Conservation (phyloP, 53 echinoderm and acorn worm genomes). For the Paracentrotus lividus region DNA sequence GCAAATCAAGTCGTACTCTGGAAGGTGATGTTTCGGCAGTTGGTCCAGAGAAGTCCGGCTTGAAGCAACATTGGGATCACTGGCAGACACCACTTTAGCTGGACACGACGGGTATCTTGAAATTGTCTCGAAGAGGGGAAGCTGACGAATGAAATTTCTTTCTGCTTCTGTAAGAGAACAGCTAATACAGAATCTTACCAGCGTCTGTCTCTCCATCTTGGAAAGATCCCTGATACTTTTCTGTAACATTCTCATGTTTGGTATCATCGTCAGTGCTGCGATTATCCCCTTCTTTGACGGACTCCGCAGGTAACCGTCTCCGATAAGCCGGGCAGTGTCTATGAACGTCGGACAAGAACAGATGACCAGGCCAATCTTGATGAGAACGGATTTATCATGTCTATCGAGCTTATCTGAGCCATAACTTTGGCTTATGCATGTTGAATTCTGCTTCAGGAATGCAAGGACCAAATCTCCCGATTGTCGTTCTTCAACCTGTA, state of each 20-base stretch:
- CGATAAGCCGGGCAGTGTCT: neutral
- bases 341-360: conserved; percentile 47
- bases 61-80: neutral
- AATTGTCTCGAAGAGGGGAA: conserved; percentile 40
- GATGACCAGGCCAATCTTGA: conserved; percentile 27
- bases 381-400: neutral
- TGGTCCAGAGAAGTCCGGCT: neutral
- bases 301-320: conserved; percentile 18
- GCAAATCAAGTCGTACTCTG: neutral
- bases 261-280: neutral
- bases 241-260: neutral
- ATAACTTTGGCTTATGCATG: neutral
- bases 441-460: neutral
- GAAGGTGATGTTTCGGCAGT: conserved; percentile 2
- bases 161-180: conserved; percentile 32
- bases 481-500: conserved; percentile 35
- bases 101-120: neutral
- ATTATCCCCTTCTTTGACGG: conserved; percentile 23
- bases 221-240: neutral
- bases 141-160: neutral
- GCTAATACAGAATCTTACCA: neutral
- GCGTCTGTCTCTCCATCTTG: neutral
- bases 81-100: conserved; percentile 15
- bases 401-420: conserved; percentile 17
- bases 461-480: conserved; percentile 19